Conservation (phyloP, 2,888 invertebrate species). For the Laothoe populi region DNA sequence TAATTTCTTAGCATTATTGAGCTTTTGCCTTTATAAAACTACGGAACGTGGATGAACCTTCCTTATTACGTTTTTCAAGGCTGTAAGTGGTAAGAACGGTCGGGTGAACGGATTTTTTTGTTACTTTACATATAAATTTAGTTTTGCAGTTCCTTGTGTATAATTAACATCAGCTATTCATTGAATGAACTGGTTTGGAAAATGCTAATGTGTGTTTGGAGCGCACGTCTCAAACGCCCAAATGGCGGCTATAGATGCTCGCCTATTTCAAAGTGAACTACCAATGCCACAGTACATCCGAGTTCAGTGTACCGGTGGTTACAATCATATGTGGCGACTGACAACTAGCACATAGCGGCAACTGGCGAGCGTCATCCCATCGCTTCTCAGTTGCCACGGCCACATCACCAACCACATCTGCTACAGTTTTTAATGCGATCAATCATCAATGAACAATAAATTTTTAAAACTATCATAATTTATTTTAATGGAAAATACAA, state of each 20-base stretch:
- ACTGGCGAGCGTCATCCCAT: constrained; percentile 33
- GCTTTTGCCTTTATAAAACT: constrained; percentile 21
- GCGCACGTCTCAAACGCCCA: constrained; percentile 4
- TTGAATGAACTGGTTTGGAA: constrained; percentile 24
- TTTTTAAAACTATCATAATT: neutral
- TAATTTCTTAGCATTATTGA: constrained; percentile 23
- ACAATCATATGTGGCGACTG: constrained; percentile 56
- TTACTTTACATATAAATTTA: constrained; percentile 28
- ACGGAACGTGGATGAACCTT: constrained; percentile 27
- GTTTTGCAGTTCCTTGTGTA: constrained; percentile 28
- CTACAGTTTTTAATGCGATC: constrained; percentile 10
- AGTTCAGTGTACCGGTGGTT: constrained; percentile 33
- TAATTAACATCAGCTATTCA: constrained; percentile 28
- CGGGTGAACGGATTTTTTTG: constrained; percentile 25
- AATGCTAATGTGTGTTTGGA: constrained; percentile 22
- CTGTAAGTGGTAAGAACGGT: constrained; percentile 8
- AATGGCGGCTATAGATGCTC: neutral
- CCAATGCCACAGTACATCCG: neutral
- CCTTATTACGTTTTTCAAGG: constrained; percentile 30
- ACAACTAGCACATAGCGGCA: constrained; percentile 51
- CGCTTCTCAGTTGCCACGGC: constrained; percentile 6
- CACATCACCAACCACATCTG: neutral
- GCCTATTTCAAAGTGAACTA: neutral
- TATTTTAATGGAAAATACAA: constrained; percentile 10
- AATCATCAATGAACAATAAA: constrained; percentile 7